Base-by-base conservation (phyloP, 1,140 invertebrate species). In the Chrysomallon squamiferum region DNA sequence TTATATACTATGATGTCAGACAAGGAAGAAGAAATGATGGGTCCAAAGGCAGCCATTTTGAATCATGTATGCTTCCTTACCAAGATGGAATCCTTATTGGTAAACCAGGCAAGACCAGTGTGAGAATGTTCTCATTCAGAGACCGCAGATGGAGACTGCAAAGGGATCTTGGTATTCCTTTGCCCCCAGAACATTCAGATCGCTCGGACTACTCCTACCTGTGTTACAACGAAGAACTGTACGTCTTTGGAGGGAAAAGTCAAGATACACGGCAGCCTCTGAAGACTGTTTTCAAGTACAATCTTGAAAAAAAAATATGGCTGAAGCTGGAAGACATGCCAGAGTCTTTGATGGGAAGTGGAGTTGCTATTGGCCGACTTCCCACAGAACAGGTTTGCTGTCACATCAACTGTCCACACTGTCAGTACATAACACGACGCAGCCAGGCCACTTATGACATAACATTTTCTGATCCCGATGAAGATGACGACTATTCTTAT, bases 391-490 rank as follows among this genome's bases (percentile, higher is more conserved):
- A 69, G 11, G 54, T 78, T 2, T 66, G 69, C 20, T 80, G 78
- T 38, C 73, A 76, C 45, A 67, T 75, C 15, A 67, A 75, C 7
- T 80, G 78, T 59, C 78, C 75, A 4, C 78, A 80, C 59, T 80
- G 78, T 70, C 57, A 68, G 43, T 74, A 67, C 49, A 43, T 62
- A 1, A 57, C 62, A 5, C 57, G 60, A 7, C 59, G 69, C 2
- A 70, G 67, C 49, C 68, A 68, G 29, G 71, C 74, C 0, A 57
- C 62, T 2, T 78, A 76, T 45, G 41, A 71, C 45, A 35, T 71
- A 7, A 62, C 71, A 1, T 62, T 69, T 45, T 63, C 67, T 15
- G 58, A 45, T n/a, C 63, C 69, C 22, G 13, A 22, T 43, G 74
- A 79, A n/a, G 75, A 73, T 38, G 65, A 60, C 20, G 74, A 76